Conservation (phyloP, 2,113 vertebrate species). For the Amblyornis subalaris region DNA sequence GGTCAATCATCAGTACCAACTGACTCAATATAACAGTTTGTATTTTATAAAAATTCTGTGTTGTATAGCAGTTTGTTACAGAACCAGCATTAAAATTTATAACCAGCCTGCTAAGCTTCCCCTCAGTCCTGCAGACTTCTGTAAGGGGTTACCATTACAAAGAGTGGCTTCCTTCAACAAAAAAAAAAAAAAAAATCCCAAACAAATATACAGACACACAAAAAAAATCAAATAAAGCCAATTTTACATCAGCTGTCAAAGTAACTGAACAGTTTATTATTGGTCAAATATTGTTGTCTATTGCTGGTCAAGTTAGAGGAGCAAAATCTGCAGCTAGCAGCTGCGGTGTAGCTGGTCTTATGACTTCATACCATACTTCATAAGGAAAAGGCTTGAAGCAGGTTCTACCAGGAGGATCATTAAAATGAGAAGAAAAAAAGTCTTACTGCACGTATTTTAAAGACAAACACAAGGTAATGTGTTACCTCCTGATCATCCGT, state of each 20-base stretch:
- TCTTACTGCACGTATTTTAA: neutral
- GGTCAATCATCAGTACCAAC: neutral
- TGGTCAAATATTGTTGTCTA: neutral
- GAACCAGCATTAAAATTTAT: neutral
- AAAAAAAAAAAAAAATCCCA: too few species aligned
- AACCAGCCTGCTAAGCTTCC: neutral
- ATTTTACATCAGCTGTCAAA: neutral
- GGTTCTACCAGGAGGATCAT: neutral
- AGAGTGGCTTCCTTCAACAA: neutral
- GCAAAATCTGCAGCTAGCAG: neutral
- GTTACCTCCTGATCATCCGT: constrained; percentile 95
- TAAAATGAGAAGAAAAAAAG: neutral
- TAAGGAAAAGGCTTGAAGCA: neutral
- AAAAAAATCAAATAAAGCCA: neutral
- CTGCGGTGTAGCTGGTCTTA: neutral
- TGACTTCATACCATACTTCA: neutral
- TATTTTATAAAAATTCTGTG: neutral
- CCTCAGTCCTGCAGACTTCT: neutral
- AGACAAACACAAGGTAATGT: rapidly evolving
- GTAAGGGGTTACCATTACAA: neutral
- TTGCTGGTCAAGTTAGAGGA: neutral
- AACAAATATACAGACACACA: neutral
- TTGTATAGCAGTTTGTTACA: rapidly evolving
- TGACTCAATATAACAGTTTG: neutral
- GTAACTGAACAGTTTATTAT: neutral